Evolutionary conservation across 2,113 vertebrate species (phyloP), one percentile per base, ranked within the genome.

Genomic region (Desmodus rotundus): DNA sequence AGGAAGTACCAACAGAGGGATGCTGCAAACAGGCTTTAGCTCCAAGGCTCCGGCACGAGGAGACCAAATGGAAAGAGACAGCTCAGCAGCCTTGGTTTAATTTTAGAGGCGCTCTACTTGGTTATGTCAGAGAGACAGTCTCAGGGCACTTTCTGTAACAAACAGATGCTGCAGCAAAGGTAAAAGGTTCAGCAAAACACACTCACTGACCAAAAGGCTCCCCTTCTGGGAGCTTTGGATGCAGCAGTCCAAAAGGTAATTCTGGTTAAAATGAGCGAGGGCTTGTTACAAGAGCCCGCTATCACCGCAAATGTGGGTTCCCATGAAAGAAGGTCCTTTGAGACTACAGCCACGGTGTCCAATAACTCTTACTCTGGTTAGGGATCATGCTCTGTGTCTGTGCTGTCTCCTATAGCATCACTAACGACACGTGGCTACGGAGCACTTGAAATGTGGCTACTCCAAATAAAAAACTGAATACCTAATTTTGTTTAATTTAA

Each of bases 41-140:
- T 19, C 2, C 3, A 2, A 72, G 92, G 72, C 93, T 45, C 74
- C 63, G 65, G 43, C 83, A 61, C 36, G 67, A 84, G 95, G 68
- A 91, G 74, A 65, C 41, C 96, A 95, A 96, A 97, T 92, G 88
- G 94, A 95, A 97, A 96, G 86, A 97, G 93, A 96, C 96, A 95
- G 93, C 82, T 95, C 87, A 88, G 50, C 83, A 96, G 90, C 91
- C 93, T 91, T 73, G 68, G 90, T 93, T 87, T 96, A 93, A 95
- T 87, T 94, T 96, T 33, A 76, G 86, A 94, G 63, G 89, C 68
- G 96, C 83, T 77, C 68, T 65, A 94, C 86, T 1, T 0, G 58
- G 52, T 95, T 87, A 94, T 94, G 94, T 94, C 94, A 95, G 0
- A 24, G 94, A 95, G 54, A 93, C 85, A 93, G 72, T 56, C 41